A percentile compares a stretch with the other conserved stretches of the same genome.
These are phyloP conservation scores for Globodera rostochiensis DNA, from an alignment of 1,140 invertebrate species.

Conservation along the genomic window DNA sequence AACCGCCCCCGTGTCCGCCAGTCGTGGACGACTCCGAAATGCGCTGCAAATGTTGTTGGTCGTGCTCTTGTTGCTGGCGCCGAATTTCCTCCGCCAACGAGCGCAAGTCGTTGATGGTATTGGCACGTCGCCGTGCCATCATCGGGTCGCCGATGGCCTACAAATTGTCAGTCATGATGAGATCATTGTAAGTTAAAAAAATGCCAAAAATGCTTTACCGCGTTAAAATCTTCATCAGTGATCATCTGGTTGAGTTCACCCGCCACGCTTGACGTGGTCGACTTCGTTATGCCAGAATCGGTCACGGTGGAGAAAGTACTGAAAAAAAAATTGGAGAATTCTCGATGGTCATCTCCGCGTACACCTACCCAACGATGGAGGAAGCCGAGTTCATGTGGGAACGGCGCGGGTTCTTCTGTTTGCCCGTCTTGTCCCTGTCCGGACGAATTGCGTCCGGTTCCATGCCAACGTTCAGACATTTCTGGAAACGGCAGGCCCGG, in stretches of 20 bases:
- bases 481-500: constrained; percentile 69
- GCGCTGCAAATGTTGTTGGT: constrained; percentile 31
- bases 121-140: constrained; percentile 21
- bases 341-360: background rate
- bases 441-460: constrained; percentile 67
- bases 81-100: constrained; percentile 19
- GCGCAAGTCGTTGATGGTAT: constrained; percentile 32
- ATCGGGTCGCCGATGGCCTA: constrained; percentile 10
- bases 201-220: background rate
- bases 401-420: constrained; percentile 62
- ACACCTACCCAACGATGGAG: background rate
- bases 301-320: constrained; percentile 1
- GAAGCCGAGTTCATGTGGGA: constrained; percentile 15
- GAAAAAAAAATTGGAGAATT: background rate
- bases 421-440: constrained; percentile 63
- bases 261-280: constrained; percentile 25
- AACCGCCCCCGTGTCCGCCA: constrained; percentile 4
- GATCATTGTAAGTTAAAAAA: background rate
- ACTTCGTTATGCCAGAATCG: constrained; percentile 12
- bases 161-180: background rate
- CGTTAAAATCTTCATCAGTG: constrained; percentile 32
- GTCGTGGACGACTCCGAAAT: background rate
- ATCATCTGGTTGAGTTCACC: constrained; percentile 31
- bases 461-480: constrained; percentile 71
- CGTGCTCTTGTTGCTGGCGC: constrained; percentile 4